phyloP scores from a whole-genome alignment of 1,140 invertebrate genomes.

The Coboldia fuscipes region DNA sequence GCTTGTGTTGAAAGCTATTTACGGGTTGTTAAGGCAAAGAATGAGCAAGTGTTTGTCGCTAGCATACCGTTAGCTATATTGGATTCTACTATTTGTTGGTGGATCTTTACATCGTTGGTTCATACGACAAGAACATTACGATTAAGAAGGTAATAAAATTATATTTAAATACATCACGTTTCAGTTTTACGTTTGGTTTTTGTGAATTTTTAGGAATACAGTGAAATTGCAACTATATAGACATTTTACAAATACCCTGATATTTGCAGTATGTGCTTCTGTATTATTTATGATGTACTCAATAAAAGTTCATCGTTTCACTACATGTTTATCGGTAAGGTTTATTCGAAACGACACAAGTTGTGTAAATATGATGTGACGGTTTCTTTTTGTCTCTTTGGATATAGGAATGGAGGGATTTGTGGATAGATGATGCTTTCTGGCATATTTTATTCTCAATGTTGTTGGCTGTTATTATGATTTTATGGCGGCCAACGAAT shows the following conservation, averaged over 20 bases:
- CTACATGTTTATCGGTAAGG: constrained; percentile 44
- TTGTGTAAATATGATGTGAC: background rate
- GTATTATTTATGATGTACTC: constrained; percentile 85
- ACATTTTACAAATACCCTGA: constrained; percentile 84
- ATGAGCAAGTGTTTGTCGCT: constrained; percentile 45
- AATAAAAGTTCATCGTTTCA: constrained; percentile 50
- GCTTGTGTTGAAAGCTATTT: constrained; percentile 66
- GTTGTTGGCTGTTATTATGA: constrained; percentile 76
- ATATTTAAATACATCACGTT: too few species aligned
- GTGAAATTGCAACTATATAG: constrained; percentile 78
- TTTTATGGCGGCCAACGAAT: constrained; percentile 81
- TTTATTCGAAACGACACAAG: background rate
- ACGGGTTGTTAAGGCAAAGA: constrained; percentile 43
- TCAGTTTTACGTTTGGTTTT: constrained; percentile 4
- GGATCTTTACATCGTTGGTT: constrained; percentile 77
- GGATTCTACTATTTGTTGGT: constrained; percentile 51
- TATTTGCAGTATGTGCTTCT: constrained; percentile 72
- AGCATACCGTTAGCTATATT: constrained; percentile 48
- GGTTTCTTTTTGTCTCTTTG: background rate
- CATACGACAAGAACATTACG: constrained; percentile 73
- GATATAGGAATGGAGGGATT: constrained; percentile 64
- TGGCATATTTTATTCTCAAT: constrained; percentile 84
- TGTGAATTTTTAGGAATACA: constrained; percentile 37
- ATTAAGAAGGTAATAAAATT: constrained; percentile 41
- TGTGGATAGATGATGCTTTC: constrained; percentile 84